Evolutionary conservation across 1,140 invertebrate species (phyloP).

Genomic region (Drosophila virilis): DNA sequence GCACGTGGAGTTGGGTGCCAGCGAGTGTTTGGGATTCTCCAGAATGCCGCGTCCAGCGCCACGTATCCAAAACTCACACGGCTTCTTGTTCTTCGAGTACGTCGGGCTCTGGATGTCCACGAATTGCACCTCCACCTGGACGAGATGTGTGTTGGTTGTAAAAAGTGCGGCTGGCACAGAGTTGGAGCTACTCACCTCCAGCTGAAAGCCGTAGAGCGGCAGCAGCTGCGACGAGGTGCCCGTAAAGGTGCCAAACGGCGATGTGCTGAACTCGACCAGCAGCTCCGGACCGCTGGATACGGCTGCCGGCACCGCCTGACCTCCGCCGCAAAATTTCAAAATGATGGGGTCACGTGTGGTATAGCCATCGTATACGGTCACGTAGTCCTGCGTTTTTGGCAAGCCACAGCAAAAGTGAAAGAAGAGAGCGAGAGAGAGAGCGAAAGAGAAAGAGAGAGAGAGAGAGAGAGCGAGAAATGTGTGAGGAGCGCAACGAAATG

Average conservation of each 20-base stretch:
- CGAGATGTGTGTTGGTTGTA: background rate
- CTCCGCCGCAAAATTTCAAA: slow-evolving; percentile 94
- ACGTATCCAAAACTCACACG: slow-evolving; percentile 94
- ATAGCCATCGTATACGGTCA: slow-evolving; percentile 95
- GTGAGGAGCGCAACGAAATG: slow-evolving; percentile 75
- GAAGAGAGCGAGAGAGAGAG: slow-evolving; percentile 16
- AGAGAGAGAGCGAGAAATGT: slow-evolving; percentile 45
- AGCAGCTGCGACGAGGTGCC: slow-evolving; percentile 89
- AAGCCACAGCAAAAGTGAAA: background rate
- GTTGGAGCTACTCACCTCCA: slow-evolving; percentile 89
- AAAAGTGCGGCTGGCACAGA: background rate
- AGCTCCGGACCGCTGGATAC: slow-evolving; percentile 93
- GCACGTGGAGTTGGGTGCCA: slow-evolving; percentile 94
- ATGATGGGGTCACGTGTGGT: slow-evolving; percentile 94
- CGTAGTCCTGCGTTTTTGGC: slow-evolving; percentile 88
- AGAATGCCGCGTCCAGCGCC: slow-evolving; percentile 91
- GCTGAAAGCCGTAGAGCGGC: slow-evolving; percentile 93
- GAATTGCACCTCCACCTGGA: slow-evolving; percentile 89
- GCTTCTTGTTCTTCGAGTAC: slow-evolving; percentile 91
- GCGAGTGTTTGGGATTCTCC: slow-evolving; percentile 91
- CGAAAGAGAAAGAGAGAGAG: slow-evolving; percentile 18
- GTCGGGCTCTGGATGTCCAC: slow-evolving; percentile 91
- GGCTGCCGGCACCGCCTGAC: slow-evolving; percentile 91
- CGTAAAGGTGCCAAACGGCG: slow-evolving; percentile 93
- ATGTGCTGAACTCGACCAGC: slow-evolving; percentile 95